Evolutionary conservation across 1,140 invertebrate genomes (phyloP).

Genomic region (Hyposmocoma kahamanoa): DNA sequence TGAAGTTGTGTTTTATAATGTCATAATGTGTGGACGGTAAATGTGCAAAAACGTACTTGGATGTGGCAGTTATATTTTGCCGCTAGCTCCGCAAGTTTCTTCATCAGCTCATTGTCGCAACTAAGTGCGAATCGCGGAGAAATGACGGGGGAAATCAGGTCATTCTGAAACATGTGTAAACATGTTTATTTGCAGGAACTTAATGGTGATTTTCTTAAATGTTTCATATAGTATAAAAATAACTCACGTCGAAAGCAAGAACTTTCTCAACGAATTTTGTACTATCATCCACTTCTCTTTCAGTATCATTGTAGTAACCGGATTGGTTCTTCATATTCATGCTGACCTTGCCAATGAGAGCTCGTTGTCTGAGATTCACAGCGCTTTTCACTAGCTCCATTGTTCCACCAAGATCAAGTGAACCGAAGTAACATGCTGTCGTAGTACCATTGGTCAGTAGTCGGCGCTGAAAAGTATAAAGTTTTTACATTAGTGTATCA

Average conservation of each 20-base stretch:
- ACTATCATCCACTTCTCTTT: slow-evolving; percentile 75
- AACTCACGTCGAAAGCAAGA: slow-evolving; percentile 67
- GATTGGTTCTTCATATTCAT: slow-evolving; percentile 79
- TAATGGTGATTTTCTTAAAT: too few species aligned
- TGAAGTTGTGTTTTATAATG: too few species aligned
- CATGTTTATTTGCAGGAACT: too few species aligned
- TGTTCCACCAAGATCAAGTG: slow-evolving; percentile 83
- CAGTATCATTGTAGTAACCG: slow-evolving; percentile 74
- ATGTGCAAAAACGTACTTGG: too few species aligned
- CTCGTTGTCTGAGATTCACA: slow-evolving; percentile 82
- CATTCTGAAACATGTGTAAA: slow-evolving; percentile 78
- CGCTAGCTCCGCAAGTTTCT: slow-evolving; percentile 80
- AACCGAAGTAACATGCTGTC: slow-evolving; percentile 91
- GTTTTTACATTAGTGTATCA: too few species aligned
- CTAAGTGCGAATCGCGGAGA: slow-evolving; percentile 92
- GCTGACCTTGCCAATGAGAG: slow-evolving; percentile 92
- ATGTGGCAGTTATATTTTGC: slow-evolving; percentile 80
- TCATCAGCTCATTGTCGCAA: slow-evolving; percentile 83
- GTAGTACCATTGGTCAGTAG: slow-evolving; percentile 87
- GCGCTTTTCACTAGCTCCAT: slow-evolving; percentile 81
- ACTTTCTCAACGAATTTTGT: slow-evolving; percentile 80
- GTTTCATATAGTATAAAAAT: too few species aligned
- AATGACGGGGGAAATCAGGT: slow-evolving; percentile 85
- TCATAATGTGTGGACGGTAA: too few species aligned
- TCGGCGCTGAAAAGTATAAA: slow-evolving; percentile 74